Base-by-base conservation (phyloP, 2,113 vertebrate genomes). In the Strix uralensis region DNA sequence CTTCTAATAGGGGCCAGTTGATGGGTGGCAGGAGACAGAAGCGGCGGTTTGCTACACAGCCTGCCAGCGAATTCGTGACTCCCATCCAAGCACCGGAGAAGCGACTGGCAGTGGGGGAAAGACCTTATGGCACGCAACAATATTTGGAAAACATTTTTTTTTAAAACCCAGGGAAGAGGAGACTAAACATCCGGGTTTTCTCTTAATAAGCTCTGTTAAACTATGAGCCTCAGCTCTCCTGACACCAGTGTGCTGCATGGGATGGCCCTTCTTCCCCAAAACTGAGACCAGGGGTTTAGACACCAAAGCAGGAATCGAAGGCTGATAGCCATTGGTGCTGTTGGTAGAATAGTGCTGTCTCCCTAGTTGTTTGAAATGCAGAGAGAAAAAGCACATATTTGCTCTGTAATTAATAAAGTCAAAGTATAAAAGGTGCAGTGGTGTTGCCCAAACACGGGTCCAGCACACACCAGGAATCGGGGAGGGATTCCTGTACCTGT, bases 141-240 rank as follows among this genome's bases (percentile, higher is more conserved):
- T 97, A 88, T 97, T 97, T 97, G 92, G 96, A 97, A 97, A 97
- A 97, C 96, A 93, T 88, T 92, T 94, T 96, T 92, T 84, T 72
- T 4, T 2, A 57, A 95, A 77, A 58, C 82, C 78, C 3, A 4
- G 69, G 65, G 75, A 92, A 92, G 88, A 79, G 72, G 90, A 83
- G 88, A 86, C 86, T 74, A 90, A 95, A 92, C 80, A 95, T 86
- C 83, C 47, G 13, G 75, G 65, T 86, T 81, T 91, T 78, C 65
- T 21, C 17, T 79, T 92, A 96, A 96, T 71, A 74, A 88, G 67
- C 63, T 78, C 71, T 61, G 67, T 34, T 78, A 70, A 90, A 77
- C 1, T 3, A 83, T 63, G 55, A 73, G 46, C 49, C 59, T 57
- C 11, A 5, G 58, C 34, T 66, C 30, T 67, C 57, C 54, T 55